These are phyloP conservation scores for Hemithea aestivaria DNA, from an alignment of 2,888 invertebrate genomes.

Conservation along the genomic window DNA sequence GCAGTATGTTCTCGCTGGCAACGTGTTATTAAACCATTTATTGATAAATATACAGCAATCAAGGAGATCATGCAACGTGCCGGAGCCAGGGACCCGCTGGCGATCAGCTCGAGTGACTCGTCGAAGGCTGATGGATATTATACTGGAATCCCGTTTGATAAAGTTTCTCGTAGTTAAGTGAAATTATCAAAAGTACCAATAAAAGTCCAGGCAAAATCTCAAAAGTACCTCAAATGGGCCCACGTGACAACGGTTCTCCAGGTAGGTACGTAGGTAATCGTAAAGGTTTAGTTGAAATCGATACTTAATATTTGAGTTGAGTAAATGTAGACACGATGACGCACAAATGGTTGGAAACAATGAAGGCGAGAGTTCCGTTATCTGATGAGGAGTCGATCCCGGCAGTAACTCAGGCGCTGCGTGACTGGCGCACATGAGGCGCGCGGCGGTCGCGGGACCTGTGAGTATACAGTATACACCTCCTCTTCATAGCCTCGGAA, in stretches of 20 bases:
- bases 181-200: too few species aligned
- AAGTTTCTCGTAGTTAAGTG: too few species aligned
- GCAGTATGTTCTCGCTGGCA: conserved; percentile 2
- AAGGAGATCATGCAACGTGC: too few species aligned
- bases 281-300: too few species aligned
- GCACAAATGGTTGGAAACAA: conserved; percentile 19
- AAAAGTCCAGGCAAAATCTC: too few species aligned
- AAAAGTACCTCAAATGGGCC: too few species aligned
- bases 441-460: conserved; percentile 5
- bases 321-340: conserved; percentile 20
- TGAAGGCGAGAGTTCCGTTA: conserved; percentile 19
- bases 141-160: too few species aligned
- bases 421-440: not conserved
- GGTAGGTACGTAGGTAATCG: too few species aligned
- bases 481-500: conserved; percentile 2
- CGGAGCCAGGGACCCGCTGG: too few species aligned
- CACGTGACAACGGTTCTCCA: too few species aligned
- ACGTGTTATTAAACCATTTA: conserved; percentile 8
- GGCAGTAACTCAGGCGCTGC: conserved; percentile 1
- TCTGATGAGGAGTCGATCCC: conserved; percentile 19
- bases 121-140: too few species aligned
- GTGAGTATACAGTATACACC: not conserved
- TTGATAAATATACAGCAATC: conserved; percentile 13
- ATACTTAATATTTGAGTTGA: conserved; percentile 7
- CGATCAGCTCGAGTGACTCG: too few species aligned